Evolutionary conservation across 2,113 vertebrate species (phyloP), one percentile per base, ranked within the genome.

Genomic region (Hucho hucho): DNA sequence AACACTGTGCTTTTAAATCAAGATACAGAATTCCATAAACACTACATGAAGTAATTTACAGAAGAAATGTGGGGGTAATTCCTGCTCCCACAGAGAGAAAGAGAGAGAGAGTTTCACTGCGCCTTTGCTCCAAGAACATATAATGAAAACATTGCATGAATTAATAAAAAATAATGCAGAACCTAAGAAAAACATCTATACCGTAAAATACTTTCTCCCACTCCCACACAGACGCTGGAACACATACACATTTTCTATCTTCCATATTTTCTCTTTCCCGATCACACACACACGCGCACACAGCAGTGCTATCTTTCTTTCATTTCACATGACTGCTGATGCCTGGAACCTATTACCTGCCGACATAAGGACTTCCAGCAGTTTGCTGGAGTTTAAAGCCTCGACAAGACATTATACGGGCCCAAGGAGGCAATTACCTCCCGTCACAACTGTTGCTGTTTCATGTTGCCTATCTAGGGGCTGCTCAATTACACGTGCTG

Each of bases 341-440:
- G 89, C 83, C 90, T 92, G 91, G 88, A 92, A 92, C 85, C 89
- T 91, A 92, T 93, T 92, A 92, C 89, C 86, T 90, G 85, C 89
- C 84, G 84, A 91, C 90, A 90, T 88, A 90, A 91, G 88, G 84
- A 90, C 89, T 91, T 90, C 87, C 88, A 91, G 90, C 85, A 83
- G 85, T 91, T 89, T 89, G 87, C 84, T 84, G 75, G 83, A 90
- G 89, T 93, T 91, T 88, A 90, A 89, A 89, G 85, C 86, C 87
- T 88, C 84, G 74, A 86, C 84, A 86, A 88, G 87, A 90, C 87
- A 87, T 90, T 89, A 90, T 86, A 83, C 80, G 78, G 83, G 83
- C 88, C 79, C 87, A 79, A 87, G 87, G 87, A 91, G 88, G 87
- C 90, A 91, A 93, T 92, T 91, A 92, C 89, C 81, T 86, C 85